These are phyloP conservation scores for Drosophila sordidapex DNA, from an alignment of 2,888 invertebrate species.

Conservation along the genomic window DNA sequence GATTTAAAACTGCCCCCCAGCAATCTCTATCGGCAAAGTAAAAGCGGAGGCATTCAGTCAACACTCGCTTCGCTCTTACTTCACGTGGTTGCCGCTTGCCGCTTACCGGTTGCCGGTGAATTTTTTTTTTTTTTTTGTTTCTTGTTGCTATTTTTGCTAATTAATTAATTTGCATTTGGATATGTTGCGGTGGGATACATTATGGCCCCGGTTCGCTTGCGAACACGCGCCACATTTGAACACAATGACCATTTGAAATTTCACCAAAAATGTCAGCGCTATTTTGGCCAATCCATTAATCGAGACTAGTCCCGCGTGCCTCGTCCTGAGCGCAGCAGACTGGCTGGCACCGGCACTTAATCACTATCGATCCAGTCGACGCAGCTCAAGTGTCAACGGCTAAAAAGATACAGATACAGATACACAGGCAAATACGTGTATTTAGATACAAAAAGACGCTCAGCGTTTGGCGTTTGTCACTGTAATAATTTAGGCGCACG, in stretches of 20 bases:
- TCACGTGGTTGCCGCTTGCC: slow-evolving; percentile 25
- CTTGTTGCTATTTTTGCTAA: slow-evolving; percentile 29
- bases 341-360: slow-evolving; percentile 64
- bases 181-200: slow-evolving; percentile 63
- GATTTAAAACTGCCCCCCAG: slow-evolving; percentile 3
- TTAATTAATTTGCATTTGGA: slow-evolving; percentile 77
- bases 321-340: slow-evolving; percentile 68
- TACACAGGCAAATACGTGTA: background rate
- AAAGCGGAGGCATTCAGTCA: slow-evolving; percentile 27
- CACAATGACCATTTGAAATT: slow-evolving; percentile 71
- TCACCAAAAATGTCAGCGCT: slow-evolving; percentile 57
- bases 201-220: slow-evolving; percentile 51
- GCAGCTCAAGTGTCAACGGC: slow-evolving; percentile 22
- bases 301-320: slow-evolving; percentile 16
- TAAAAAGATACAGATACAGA: slow-evolving; percentile 13
- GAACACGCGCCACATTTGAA: slow-evolving; percentile 63
- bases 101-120: slow-evolving; percentile 33
- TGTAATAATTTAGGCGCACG: slow-evolving; percentile 74
- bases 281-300: slow-evolving; percentile 58
- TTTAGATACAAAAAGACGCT: background rate
- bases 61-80: slow-evolving; percentile 20
- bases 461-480: slow-evolving; percentile 7
- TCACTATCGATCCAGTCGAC: slow-evolving; percentile 8
- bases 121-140: background rate
- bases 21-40: slow-evolving; percentile 23